Evolutionary conservation across 64 coral and sea anemone genomes (phyloP).

Genomic region (Cladopsammia gracilis): DNA sequence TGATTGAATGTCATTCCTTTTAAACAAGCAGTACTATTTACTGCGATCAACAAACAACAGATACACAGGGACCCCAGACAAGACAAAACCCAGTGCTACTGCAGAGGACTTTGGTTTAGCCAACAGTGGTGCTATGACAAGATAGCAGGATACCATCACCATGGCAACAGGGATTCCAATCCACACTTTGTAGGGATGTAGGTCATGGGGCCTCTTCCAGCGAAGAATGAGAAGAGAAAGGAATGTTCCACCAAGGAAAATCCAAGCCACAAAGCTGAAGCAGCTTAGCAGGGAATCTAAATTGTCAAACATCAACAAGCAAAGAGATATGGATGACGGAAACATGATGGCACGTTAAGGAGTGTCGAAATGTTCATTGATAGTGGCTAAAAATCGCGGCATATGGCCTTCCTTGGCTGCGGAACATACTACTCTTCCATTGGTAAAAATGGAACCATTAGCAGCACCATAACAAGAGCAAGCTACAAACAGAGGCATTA

Average conservation of each 20-base stretch:
- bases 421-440: slow-evolving; percentile 73
- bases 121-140: slow-evolving; percentile 68
- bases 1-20: too few relatives aligned
- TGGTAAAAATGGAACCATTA: slow-evolving; percentile 71
- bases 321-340: slow-evolving; percentile 59
- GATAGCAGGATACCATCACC: slow-evolving; percentile 67
- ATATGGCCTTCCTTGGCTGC: slow-evolving; percentile 76
- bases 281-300: slow-evolving; percentile 73
- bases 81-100: slow-evolving; percentile 55
- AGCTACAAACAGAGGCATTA: slow-evolving; percentile 83
- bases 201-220: slow-evolving; percentile 71
- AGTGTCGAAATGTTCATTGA: slow-evolving; percentile 60
- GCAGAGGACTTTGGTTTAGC: slow-evolving; percentile 67
- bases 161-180: slow-evolving; percentile 70
- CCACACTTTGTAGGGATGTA: slow-evolving; percentile 80
- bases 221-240: slow-evolving; percentile 73
- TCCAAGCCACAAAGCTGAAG: slow-evolving; percentile 79
- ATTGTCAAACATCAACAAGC: slow-evolving; percentile 70
- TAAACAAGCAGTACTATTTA: background rate
- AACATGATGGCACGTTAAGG: slow-evolving; percentile 68
- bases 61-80: slow-evolving; percentile 71
- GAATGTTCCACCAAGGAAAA: slow-evolving; percentile 67
- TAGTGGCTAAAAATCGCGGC: slow-evolving; percentile 65
- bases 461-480: slow-evolving; percentile 81
- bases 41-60: slow-evolving; percentile 42